Evolutionary conservation across 2,888 invertebrate genomes (phyloP).

Genomic region (Cheilosia impressa): DNA sequence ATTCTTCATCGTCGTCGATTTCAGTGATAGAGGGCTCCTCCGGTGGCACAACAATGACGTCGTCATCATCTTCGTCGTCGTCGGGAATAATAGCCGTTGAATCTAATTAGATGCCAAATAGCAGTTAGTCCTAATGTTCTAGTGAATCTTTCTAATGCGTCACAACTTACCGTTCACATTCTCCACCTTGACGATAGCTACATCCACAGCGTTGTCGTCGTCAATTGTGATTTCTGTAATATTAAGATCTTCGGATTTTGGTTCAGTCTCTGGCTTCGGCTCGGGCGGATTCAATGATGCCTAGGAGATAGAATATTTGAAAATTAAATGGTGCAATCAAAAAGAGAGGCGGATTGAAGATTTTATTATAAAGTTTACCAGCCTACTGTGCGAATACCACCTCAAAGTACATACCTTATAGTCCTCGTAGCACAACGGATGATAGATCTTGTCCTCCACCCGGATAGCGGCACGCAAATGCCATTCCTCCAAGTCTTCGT

Average conservation of each 20-base stretch:
- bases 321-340: conserved; percentile 10
- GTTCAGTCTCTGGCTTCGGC: conserved; percentile 66
- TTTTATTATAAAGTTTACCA: too few relatives aligned
- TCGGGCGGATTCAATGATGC: conserved; percentile 80
- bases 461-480: conserved; percentile 93
- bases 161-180: conserved; percentile 76
- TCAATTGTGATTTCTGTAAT: conserved; percentile 76
- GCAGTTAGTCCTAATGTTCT: not conserved
- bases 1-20: conserved; percentile 85
- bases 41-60: conserved; percentile 88
- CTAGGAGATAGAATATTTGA: conserved; percentile 55
- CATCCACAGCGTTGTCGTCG: conserved; percentile 82
- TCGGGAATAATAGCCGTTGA: conserved; percentile 79
- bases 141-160: not conserved
- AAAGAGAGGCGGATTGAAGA: not conserved
- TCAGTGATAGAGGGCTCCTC: conserved; percentile 88
- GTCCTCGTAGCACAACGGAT: conserved; percentile 95
- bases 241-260: conserved; percentile 51
- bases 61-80: conserved; percentile 84
- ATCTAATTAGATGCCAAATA: conserved; percentile 7
- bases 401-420: conserved; percentile 86
- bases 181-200: conserved; percentile 80
- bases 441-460: conserved; percentile 91
- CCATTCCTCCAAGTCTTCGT: conserved; percentile 99
- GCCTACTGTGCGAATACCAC: not conserved